These are phyloP conservation scores for Conus betulinus DNA, from an alignment of 1,140 invertebrate species.

Conservation along the genomic window DNA sequence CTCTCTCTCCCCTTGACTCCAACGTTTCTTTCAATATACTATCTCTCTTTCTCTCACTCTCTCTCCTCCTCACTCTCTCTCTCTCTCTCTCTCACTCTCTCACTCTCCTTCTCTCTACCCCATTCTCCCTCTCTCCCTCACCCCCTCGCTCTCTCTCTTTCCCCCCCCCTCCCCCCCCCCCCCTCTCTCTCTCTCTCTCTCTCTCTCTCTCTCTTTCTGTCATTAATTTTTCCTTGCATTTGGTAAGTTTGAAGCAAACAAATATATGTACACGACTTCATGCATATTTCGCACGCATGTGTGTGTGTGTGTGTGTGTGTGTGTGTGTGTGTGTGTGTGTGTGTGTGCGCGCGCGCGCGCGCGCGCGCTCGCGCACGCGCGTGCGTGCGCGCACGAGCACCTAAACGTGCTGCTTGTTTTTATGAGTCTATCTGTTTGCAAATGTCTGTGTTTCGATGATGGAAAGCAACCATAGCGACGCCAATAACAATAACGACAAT, in stretches of 20 bases:
- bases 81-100: not conserved
- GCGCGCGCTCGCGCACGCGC: not conserved
- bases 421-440: no score
- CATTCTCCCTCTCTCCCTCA: no score
- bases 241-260: no score
- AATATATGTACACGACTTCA: not conserved
- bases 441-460: no score
- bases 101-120: no score
- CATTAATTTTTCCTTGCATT: not conserved
- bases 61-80: not conserved
- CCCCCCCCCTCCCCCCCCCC: no score
- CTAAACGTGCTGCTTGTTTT: no score
- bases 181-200: not conserved
- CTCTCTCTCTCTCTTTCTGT: not conserved
- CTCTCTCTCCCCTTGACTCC: conserved; percentile 14
- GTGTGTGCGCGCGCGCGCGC: not conserved
- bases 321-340: not conserved
- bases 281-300: not conserved
- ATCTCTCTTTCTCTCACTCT: not conserved
- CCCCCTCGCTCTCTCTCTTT: no score
- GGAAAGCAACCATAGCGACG: no score
- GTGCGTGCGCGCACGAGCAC: not conserved
- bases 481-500: no score
- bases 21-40: not conserved
- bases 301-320: not conserved